Evolutionary conservation across 2,113 vertebrate species (phyloP).

Genomic region (Sceloporus undulatus): DNA sequence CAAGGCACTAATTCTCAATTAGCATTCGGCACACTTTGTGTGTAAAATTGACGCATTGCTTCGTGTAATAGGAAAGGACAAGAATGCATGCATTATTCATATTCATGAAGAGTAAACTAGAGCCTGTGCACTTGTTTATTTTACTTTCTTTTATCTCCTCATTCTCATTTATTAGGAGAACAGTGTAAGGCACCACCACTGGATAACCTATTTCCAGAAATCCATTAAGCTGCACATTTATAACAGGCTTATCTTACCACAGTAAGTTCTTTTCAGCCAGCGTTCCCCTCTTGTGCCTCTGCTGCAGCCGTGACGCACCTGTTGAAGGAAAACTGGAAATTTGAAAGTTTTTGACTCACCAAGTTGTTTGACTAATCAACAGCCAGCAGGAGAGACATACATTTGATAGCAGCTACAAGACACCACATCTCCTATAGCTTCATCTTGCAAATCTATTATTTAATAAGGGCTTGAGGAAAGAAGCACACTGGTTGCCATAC

Average conservation of each 20-base stretch:
- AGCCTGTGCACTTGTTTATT: constrained; percentile 54
- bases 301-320: constrained; percentile 65
- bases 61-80: constrained; percentile 52
- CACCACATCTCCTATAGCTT: constrained; percentile 85
- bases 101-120: constrained; percentile 55
- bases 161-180: constrained; percentile 64
- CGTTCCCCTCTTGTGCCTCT: constrained; percentile 65
- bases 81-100: constrained; percentile 67
- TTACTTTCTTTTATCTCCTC: constrained; percentile 61
- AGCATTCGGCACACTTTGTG: constrained; percentile 33
- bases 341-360: constrained; percentile 73
- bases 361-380: constrained; percentile 79
- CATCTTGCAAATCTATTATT: constrained; percentile 93
- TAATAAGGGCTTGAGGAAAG: constrained; percentile 80
- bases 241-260: constrained; percentile 78
- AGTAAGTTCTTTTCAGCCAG: constrained; percentile 65
- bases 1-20: constrained; percentile 61
- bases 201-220: constrained; percentile 51
- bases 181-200: constrained; percentile 36
- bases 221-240: constrained; percentile 59
- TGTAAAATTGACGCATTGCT: constrained; percentile 51
- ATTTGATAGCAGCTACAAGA: constrained; percentile 79
- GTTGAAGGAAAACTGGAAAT: constrained; percentile 71
- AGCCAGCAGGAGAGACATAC: constrained; percentile 77
- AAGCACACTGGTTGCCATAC: constrained; percentile 64